Base-by-base conservation (phyloP, 37 sponge, comb jelly and placozoan genomes). In the Cliona cf. orientalis region DNA sequence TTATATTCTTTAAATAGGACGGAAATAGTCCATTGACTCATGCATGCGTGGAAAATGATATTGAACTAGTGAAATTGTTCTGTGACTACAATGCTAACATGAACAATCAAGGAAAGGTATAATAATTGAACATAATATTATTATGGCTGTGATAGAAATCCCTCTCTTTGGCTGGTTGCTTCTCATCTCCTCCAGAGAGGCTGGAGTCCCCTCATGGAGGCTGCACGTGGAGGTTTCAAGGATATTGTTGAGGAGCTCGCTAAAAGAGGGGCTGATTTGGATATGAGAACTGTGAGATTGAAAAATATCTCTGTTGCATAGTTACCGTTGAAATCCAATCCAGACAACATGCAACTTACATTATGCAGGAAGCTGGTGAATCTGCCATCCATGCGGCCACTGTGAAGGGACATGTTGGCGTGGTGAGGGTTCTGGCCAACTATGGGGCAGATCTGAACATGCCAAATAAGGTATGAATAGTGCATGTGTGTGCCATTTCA, bases 301-400 rank as follows among this genome's bases (percentile, higher is more conserved):
- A 59, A 14, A 3, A 9, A 29, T 59, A 59, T 14, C 14, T 59
- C 2, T 59, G 60, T 4, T 3, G 60, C 2, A 14, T 9, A 49
- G 9, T 49, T 49, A 49, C 53, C 14, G 14, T 19, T 49, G 53
- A 19, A 19, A 9, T 14, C 3, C 68, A 36, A 67, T 67, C 53
- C 9, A 19, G 53, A 19, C 14, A 9, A 9, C 53, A 49, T 9
- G 39, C 6, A 67, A 37, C n/a, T n/a, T n/a, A n/a, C n/a, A n/a
- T n/a, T n/a, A n/a, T n/a, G 36, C 34, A 72, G 73, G 73, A 44
- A 32, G 49, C 73, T 28, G 55, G 55, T 43, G 73, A 72, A 32
- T 14, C 49, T n/a, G 45, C 56, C 33, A 49, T 72, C 31, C 73
- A 72, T n/a, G 55, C 49, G 6, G 73, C 73, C 9, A 43, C 55